Evolutionary conservation across 2,888 invertebrate genomes (phyloP).

Genomic region (Hemicrepidius hirtus): DNA sequence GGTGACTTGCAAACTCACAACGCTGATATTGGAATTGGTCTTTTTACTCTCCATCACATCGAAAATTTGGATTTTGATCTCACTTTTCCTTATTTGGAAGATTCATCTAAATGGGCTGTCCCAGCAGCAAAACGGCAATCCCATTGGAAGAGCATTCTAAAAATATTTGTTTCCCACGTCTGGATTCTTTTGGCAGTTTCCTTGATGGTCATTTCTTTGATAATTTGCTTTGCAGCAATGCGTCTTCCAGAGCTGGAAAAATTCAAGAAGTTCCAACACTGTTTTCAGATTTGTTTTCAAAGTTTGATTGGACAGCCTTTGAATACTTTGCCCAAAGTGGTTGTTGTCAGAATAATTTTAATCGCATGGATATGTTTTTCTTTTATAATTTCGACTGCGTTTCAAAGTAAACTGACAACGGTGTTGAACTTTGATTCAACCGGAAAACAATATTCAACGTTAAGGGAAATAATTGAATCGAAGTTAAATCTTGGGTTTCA

Average conservation of each 20-base stretch:
- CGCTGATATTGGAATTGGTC: conserved; percentile 34
- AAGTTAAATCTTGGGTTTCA: conserved; percentile 39
- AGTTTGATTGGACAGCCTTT: conserved; percentile 20
- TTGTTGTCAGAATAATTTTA: conserved; percentile 13
- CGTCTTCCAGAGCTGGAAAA: no score
- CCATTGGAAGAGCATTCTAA: conserved; percentile 12
- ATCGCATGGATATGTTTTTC: conserved; percentile 18
- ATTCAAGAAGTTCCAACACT: neutral
- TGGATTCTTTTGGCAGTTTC: neutral
- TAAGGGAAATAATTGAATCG: conserved; percentile 37
- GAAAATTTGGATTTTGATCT: conserved; percentile 44
- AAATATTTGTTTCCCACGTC: neutral
- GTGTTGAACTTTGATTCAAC: conserved; percentile 41
- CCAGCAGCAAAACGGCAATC: conserved; percentile 29
- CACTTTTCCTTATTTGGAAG: conserved; percentile 41
- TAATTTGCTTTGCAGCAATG: neutral
- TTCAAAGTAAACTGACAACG: conserved; percentile 46
- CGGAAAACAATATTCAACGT: conserved; percentile 41
- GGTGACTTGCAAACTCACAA: no score
- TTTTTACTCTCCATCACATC: conserved; percentile 4
- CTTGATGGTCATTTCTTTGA: neutral
- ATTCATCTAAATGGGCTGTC: conserved; percentile 33
- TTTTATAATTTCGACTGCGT: conserved; percentile 22
- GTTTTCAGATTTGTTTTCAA: neutral
- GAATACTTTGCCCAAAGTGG: conserved; percentile 5